These are phyloP conservation scores for Drosophila setosimentum DNA, from an alignment of 2,888 invertebrate species.

Conservation along the genomic window DNA sequence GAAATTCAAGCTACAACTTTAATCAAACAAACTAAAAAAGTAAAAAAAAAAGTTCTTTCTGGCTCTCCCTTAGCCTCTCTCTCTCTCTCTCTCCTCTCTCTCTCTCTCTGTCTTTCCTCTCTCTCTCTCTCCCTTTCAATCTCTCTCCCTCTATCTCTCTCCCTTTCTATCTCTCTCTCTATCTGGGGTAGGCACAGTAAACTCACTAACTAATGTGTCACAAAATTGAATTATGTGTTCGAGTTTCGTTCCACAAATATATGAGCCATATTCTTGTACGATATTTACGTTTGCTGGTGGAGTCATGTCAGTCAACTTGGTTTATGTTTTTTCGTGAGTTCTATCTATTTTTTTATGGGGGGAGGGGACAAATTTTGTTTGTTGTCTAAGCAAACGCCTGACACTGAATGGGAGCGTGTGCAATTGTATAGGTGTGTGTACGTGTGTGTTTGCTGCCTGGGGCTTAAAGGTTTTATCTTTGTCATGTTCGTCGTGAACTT, in stretches of 20 bases:
- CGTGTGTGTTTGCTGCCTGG: constrained; percentile 50
- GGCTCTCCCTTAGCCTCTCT: neutral
- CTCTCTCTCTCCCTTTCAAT: too few relatives aligned
- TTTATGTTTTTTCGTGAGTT: constrained; percentile 32
- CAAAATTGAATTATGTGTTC: constrained; percentile 47
- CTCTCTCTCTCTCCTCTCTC: neutral
- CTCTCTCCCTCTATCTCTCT: neutral
- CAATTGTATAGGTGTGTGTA: constrained; percentile 16
- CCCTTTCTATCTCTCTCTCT: neutral
- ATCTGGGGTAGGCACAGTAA: too few relatives aligned
- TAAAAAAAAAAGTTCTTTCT: constrained; percentile 7
- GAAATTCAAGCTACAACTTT: constrained; percentile 8
- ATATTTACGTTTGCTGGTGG: constrained; percentile 29
- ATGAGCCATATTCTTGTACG: constrained; percentile 24
- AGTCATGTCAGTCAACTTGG: constrained; percentile 55
- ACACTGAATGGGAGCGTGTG: constrained; percentile 63
- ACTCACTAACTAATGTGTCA: constrained; percentile 19
- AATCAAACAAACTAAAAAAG: constrained; percentile 12
- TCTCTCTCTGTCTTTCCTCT: neutral
- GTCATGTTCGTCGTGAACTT: constrained; percentile 72
- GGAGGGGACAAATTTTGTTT: constrained; percentile 45
- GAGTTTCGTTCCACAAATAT: constrained; percentile 41
- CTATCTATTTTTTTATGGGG: constrained; percentile 15
- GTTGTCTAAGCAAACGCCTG: constrained; percentile 60
- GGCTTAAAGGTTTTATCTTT: constrained; percentile 76